A percentile compares a stretch with the other conserved stretches of the same genome.
Conservation (phyloP, 2,888 invertebrate species). For the Hybos culiciformis region DNA sequence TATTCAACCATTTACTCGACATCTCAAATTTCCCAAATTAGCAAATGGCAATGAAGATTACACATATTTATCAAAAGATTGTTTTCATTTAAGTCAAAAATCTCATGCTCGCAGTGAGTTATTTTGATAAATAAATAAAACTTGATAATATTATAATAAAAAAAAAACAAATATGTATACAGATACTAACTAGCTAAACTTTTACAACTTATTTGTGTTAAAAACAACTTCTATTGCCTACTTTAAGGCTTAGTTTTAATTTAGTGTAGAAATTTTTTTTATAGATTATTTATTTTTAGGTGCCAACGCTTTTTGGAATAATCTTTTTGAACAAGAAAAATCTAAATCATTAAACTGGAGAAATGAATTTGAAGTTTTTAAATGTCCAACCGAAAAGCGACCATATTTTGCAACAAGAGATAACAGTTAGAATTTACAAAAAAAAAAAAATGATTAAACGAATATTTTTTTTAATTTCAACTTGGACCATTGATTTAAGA, state of each 20-base stretch:
- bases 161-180: too few relatives aligned
- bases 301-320: conserved; percentile 47
- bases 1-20: conserved; percentile 37
- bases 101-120: conserved; percentile 41
- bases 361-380: conserved; percentile 23
- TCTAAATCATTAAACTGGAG: conserved; percentile 31
- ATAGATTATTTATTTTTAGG: conserved; percentile 24
- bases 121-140: too few relatives aligned
- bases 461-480: too few relatives aligned
- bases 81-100: conserved; percentile 50
- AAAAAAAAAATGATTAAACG: too few relatives aligned
- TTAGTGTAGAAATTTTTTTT: too few relatives aligned
- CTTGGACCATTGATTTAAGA: too few relatives aligned
- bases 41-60: conserved; percentile 37
- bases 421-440: conserved; percentile 19
- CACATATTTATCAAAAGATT: conserved; percentile 43
- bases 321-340: conserved; percentile 41
- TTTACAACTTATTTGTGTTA: too few relatives aligned
- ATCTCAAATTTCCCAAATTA: conserved; percentile 33
- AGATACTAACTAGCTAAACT: too few relatives aligned
- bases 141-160: too few relatives aligned
- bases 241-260: too few relatives aligned
- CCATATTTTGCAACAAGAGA: conserved; percentile 28
- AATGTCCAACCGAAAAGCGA: conserved; percentile 26
- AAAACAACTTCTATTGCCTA: too few relatives aligned